A percentile compares a stretch with the other conserved stretches of the same genome.
phyloP scores from a whole-genome alignment of 2,797 vertebrate species.

The Alcedo quadribrachys region DNA sequence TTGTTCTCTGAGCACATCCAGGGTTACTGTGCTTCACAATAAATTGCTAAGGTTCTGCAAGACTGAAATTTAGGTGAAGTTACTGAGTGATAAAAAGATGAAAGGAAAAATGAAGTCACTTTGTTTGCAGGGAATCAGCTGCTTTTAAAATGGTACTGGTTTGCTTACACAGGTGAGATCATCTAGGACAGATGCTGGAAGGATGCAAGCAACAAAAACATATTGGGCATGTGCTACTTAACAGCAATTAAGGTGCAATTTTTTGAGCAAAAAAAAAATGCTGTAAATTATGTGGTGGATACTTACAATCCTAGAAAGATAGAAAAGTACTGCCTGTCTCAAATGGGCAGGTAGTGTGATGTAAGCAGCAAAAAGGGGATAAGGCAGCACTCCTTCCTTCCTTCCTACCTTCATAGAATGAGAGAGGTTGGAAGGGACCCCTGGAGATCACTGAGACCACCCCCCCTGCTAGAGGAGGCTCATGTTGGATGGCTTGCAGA shows the following conservation, averaged over 20 bases:
- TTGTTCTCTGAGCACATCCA: neutral
- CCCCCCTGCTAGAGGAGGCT: no score
- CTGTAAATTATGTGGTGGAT: neutral
- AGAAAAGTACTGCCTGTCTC: neutral
- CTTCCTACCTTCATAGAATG: neutral
- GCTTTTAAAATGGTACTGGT: conserved; percentile 10
- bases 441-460: no score
- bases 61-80: neutral
- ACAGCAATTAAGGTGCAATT: conserved; percentile 37
- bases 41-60: neutral
- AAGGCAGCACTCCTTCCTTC: neutral
- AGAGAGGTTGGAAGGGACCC: no score
- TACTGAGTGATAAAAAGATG: neutral
- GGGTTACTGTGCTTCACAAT: neutral
- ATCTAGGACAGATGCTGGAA: conserved; percentile 23
- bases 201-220: neutral
- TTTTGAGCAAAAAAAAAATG: conserved; percentile 41
- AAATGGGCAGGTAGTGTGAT: neutral
- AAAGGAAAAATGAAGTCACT: neutral
- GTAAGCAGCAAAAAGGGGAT: neutral
- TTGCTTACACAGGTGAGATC: neutral
- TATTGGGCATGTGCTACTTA: conserved; percentile 9
- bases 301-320: conserved; percentile 12
- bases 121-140: neutral
- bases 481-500: neutral